A percentile compares a stretch with the other conserved stretches of the same genome.
Conservation (phyloP, 2,888 invertebrate species). For the Limenitis camilla region DNA sequence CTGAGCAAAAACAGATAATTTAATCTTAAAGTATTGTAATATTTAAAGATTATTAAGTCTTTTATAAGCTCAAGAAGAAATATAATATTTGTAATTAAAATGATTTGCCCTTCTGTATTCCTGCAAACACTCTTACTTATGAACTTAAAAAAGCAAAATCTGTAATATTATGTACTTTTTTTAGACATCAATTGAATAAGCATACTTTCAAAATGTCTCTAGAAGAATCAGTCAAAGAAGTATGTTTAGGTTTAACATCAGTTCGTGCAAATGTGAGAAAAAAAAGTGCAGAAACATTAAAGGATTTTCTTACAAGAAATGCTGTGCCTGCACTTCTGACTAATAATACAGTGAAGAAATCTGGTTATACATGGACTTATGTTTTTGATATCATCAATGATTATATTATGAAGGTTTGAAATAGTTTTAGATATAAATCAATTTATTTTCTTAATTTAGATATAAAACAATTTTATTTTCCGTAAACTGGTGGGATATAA, state of each 20-base stretch:
- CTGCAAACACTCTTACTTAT: too few species aligned
- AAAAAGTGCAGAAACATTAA: conserved; percentile 58
- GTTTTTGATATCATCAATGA: conserved; percentile 59
- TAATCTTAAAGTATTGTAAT: too few species aligned
- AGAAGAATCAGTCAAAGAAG: conserved; percentile 50
- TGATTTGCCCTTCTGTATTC: too few species aligned
- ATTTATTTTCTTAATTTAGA: background rate
- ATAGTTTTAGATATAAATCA: background rate
- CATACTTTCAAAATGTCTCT: conserved; percentile 40
- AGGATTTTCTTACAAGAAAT: conserved; percentile 55
- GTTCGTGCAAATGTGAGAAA: conserved; percentile 59
- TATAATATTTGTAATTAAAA: too few species aligned
- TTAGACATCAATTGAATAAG: too few species aligned
- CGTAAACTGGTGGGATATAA: too few species aligned
- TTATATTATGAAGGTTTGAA: conserved; percentile 51
- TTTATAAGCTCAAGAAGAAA: too few species aligned
- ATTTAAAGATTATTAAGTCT: too few species aligned
- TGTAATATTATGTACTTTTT: too few species aligned
- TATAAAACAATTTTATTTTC: background rate
- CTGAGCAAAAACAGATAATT: too few species aligned
- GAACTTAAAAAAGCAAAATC: too few species aligned
- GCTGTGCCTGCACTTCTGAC: conserved; percentile 52
- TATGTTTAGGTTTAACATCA: conserved; percentile 50
- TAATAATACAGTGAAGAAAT: conserved; percentile 48
- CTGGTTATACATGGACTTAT: conserved; percentile 59